Evolutionary conservation across 2,888 invertebrate genomes (phyloP).

Genomic region (Platynereis dumerilii): DNA sequence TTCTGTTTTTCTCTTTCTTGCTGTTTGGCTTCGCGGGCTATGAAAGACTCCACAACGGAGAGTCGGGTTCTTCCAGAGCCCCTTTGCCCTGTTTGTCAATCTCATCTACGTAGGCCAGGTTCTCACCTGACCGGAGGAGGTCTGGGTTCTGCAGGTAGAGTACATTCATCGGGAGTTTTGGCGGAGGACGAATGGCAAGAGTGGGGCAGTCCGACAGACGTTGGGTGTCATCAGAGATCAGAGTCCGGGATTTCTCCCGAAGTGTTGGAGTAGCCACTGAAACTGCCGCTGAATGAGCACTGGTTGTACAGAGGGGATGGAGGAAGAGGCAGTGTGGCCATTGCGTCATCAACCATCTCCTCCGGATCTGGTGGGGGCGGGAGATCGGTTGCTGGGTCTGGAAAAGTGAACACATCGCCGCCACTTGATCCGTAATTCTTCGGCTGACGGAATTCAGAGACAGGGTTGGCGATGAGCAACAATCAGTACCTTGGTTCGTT

Average conservation of each 20-base stretch:
- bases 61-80: slow-evolving; percentile 27
- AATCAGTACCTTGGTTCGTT: too few species aligned
- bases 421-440: not conserved
- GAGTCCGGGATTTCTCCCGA: not conserved
- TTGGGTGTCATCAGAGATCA: slow-evolving; percentile 4
- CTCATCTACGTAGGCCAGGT: not conserved
- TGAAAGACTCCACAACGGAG: slow-evolving; percentile 44
- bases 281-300: not conserved
- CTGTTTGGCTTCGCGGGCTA: slow-evolving; percentile 12
- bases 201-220: not conserved
- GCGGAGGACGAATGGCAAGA: slow-evolving; percentile 8
- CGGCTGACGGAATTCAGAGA: not conserved
- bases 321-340: not conserved
- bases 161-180: slow-evolving; percentile 48
- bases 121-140: slow-evolving; percentile 18
- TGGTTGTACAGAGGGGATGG: not conserved
- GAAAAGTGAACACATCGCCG: not conserved
- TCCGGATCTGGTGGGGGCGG: too few species aligned
- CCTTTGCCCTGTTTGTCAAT: not conserved
- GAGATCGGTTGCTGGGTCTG: not conserved
- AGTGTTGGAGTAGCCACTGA: not conserved
- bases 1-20: slow-evolving; percentile 6
- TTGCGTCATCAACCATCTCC: not conserved
- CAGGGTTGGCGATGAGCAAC: slow-evolving; percentile 1
- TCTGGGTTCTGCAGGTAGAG: slow-evolving; percentile 42